Evolutionary conservation across 2,888 invertebrate species (phyloP).

Genomic region (Agrotis clavis): DNA sequence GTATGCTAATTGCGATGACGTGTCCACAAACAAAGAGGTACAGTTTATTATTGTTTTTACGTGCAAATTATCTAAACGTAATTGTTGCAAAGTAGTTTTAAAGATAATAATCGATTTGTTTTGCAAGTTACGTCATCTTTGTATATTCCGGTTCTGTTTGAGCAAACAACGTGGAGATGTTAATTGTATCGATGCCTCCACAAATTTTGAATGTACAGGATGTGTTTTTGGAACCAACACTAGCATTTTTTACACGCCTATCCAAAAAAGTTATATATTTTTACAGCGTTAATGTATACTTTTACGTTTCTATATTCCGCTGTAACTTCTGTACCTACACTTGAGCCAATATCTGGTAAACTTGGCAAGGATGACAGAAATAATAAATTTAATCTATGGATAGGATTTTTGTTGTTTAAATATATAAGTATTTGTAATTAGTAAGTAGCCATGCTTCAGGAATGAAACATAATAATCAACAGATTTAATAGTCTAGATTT

Average conservation of each 20-base stretch:
- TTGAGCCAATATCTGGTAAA: too few relatives aligned
- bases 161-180: conserved; percentile 35
- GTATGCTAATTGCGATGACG: conserved; percentile 57
- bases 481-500: too few relatives aligned
- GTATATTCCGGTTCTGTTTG: conserved; percentile 35
- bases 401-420: too few relatives aligned
- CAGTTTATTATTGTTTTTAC: conserved; percentile 41
- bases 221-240: conserved; percentile 14
- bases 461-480: too few relatives aligned
- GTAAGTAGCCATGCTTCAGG: too few relatives aligned
- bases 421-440: too few relatives aligned
- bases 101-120: conserved; percentile 47
- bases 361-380: too few relatives aligned
- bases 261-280: too few relatives aligned
- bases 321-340: too few relatives aligned
- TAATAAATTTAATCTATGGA: too few relatives aligned
- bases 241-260: background rate
- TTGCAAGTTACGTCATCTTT: conserved; percentile 39
- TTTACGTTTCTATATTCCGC: too few relatives aligned
- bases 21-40: conserved; percentile 31
- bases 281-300: too few relatives aligned
- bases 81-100: conserved; percentile 44
- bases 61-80: conserved; percentile 41
- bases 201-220: conserved; percentile 23
- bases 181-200: conserved; percentile 36